These are phyloP conservation scores for Burhinus oedicnemus DNA, from an alignment of 2,113 vertebrate genomes.

Conservation along the genomic window DNA sequence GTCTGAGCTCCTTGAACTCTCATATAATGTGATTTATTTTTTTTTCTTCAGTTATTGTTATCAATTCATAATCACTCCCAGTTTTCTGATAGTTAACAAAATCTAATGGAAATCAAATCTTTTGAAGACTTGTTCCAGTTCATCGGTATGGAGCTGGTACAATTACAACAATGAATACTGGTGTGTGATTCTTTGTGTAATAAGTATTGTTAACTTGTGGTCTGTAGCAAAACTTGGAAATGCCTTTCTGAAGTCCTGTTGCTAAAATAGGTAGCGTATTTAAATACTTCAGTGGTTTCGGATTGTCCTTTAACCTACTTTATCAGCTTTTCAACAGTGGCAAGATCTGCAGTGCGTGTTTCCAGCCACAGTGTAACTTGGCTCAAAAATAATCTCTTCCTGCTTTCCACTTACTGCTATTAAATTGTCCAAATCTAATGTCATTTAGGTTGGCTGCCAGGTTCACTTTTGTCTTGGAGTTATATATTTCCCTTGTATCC, in stretches of 20 bases:
- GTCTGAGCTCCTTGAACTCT: background rate
- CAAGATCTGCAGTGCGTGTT: background rate
- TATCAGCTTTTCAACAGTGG: conserved; percentile 9
- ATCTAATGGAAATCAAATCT: background rate
- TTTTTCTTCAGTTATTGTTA: background rate
- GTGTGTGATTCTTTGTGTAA: background rate
- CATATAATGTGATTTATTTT: background rate
- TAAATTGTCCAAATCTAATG: background rate
- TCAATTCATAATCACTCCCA: background rate
- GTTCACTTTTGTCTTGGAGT: background rate
- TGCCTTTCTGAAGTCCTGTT: background rate
- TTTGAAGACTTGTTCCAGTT: background rate
- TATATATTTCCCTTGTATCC: background rate
- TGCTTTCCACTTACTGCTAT: background rate
- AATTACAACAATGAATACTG: background rate
- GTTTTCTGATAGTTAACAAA: background rate
- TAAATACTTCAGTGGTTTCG: background rate
- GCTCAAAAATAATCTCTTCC: background rate
- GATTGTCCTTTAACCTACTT: background rate
- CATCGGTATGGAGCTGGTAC: accelerated
- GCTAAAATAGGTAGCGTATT: background rate
- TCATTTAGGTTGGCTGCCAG: background rate
- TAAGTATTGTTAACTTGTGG: background rate
- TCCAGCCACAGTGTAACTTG: background rate
- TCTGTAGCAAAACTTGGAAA: background rate